phyloP scores from a whole-genome alignment of 2,888 invertebrate species.

The Lycia hirtaria region DNA sequence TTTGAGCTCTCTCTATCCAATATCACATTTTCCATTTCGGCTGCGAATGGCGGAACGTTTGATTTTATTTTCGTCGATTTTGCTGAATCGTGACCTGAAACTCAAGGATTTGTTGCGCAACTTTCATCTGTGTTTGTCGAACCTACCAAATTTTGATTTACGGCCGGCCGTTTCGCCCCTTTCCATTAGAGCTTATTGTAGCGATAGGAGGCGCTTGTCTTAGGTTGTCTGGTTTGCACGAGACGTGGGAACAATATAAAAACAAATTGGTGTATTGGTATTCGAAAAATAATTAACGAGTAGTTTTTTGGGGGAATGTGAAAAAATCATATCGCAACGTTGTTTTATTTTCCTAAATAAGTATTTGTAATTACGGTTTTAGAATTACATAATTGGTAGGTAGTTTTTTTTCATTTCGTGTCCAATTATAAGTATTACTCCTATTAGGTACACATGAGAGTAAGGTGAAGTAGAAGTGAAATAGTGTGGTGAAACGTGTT shows the following conservation, averaged over 20 bases:
- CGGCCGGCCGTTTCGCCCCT: slow-evolving; percentile 40
- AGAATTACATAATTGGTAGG: no score
- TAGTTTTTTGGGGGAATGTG: no score
- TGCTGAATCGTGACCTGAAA: slow-evolving; percentile 76
- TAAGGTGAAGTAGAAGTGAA: no score
- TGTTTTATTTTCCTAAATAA: no score
- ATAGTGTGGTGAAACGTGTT: no score
- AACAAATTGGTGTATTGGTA: no score
- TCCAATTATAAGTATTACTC: no score
- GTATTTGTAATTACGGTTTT: no score
- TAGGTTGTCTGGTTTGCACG: not conserved
- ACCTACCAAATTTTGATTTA: slow-evolving; percentile 55
- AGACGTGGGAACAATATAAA: not conserved
- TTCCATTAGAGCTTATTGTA: slow-evolving; percentile 41
- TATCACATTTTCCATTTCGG: slow-evolving; percentile 70
- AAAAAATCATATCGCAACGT: no score
- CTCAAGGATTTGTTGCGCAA: slow-evolving; percentile 69
- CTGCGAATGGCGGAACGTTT: slow-evolving; percentile 66
- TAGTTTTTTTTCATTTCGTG: no score
- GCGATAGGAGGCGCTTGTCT: slow-evolving; percentile 17
- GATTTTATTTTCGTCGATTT: slow-evolving; percentile 78
- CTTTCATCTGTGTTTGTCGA: slow-evolving; percentile 63
- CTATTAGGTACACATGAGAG: no score
- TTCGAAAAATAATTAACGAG: no score
- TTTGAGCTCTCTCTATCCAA: slow-evolving; percentile 62